Evolutionary conservation across 2,113 vertebrate species (phyloP), one percentile per base, ranked within the genome.

Genomic region (Chlamydotis undulata): DNA sequence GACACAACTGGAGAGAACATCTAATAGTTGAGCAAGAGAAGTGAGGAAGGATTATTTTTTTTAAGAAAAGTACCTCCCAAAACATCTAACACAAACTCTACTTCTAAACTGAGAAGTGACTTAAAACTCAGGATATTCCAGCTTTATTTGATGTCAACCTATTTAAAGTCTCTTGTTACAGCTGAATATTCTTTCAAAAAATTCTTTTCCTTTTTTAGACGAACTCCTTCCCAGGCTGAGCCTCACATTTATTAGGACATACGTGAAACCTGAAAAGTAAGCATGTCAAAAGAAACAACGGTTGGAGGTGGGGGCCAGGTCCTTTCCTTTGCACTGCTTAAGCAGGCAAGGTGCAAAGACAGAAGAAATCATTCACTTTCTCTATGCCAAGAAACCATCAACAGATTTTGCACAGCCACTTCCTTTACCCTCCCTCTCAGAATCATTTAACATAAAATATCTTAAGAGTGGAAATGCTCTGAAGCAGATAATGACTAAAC

Each of bases 401-500:
- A 78, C 53, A 33, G 35, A 78, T 86, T 96, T 78, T 84, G 86
- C 61, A 65, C 43, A 68, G 61, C 74, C 60, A 79, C 60, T 75
- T 83, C 73, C 77, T 94, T 74, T 25, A 63, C 47, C 47, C 22
- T 78, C 37, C 59, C 17, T 87, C 61, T 68, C 47, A 59, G 59
- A 85, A 87, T 17, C 47, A 79, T 56, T 83, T 59, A 76, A 81
- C 28, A 63, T 28, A 57, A 87, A 85, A 13, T 76, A 91, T 21
- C 35, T 39, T 52, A 52, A 75, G 47, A 90, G 74, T 56, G 26
- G 53, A 96, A 93, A 75, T 24, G 56, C 29, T 85, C 52, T 64
- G 64, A 77, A 78, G 60, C 19, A 22, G 45, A n/a, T 52, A 92
- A 93, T 64, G 76, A 89, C 68, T 87, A 81, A 95, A 95, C 19